Conservation (phyloP, 2,888 invertebrate genomes). For the Tethea ocularis region DNA sequence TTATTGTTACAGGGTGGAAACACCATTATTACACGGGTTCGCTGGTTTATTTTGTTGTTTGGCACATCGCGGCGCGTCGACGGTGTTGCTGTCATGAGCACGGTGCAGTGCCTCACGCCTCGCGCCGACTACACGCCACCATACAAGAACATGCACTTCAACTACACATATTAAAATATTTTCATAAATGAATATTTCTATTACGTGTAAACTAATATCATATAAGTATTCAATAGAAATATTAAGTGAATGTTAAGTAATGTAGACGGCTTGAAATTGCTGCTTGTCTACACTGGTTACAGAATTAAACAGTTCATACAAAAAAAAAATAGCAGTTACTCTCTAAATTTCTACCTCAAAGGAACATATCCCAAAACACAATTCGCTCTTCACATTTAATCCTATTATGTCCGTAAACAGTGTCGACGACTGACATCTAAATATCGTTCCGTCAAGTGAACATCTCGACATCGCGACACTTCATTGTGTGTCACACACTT, state of each 20-base stretch:
- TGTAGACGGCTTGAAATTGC: background rate
- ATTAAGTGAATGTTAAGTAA: too few species aligned
- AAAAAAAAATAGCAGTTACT: background rate
- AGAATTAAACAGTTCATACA: background rate
- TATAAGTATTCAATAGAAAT: background rate
- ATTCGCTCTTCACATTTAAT: slow-evolving; percentile 65
- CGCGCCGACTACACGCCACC: slow-evolving; percentile 15
- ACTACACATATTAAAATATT: slow-evolving; percentile 14
- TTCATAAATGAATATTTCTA: background rate
- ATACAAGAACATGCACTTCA: slow-evolving; percentile 26
- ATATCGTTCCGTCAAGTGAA: slow-evolving; percentile 70
- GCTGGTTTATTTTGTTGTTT: slow-evolving; percentile 77
- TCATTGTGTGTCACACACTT: slow-evolving; percentile 55
- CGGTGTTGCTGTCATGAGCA: slow-evolving; percentile 41
- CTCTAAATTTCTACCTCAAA: background rate
- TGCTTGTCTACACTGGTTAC: background rate
- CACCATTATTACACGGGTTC: slow-evolving; percentile 80
- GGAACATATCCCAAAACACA: slow-evolving; percentile 44
- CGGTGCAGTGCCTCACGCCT: slow-evolving; percentile 15
- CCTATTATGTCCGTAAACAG: slow-evolving; percentile 77
- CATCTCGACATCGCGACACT: slow-evolving; percentile 51
- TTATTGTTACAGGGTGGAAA: slow-evolving; percentile 83
- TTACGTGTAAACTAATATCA: background rate
- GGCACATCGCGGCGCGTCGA: slow-evolving; percentile 58
- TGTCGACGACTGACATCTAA: slow-evolving; percentile 59